Conservation (phyloP, 2,888 invertebrate species). For the Caenorhabditis auriculariae region DNA sequence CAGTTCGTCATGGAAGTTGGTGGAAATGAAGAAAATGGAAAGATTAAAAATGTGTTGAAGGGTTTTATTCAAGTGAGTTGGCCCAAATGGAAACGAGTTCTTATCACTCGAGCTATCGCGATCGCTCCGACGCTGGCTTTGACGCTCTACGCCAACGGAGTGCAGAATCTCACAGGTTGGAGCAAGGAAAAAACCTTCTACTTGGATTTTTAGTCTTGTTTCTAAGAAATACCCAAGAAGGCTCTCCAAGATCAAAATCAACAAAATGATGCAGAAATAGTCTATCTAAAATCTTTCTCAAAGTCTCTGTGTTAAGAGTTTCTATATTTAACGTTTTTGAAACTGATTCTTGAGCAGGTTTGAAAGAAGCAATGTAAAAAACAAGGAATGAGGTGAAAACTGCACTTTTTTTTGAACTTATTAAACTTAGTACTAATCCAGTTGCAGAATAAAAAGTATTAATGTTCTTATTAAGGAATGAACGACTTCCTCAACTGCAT, state of each 20-base stretch:
- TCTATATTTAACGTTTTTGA: no score
- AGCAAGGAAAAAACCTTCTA: no score
- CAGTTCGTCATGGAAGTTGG: constrained; percentile 61
- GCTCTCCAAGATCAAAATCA: background rate
- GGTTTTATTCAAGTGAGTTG: constrained; percentile 82
- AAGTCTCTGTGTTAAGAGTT: no score
- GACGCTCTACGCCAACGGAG: constrained; percentile 63
- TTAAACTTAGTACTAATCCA: no score
- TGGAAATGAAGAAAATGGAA: background rate
- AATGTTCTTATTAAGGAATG: constrained; percentile 71
- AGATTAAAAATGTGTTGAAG: constrained; percentile 55
- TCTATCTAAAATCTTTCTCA: background rate
- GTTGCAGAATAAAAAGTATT: no score
- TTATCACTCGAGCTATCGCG: constrained; percentile 81
- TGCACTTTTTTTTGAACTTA: no score
- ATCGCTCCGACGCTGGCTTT: constrained; percentile 71
- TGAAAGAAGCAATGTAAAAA: no score
- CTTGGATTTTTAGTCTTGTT: background rate
- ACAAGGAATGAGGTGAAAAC: background rate
- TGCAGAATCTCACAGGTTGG: constrained; percentile 55
- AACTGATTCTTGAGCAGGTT: no score
- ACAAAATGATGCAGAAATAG: no score
- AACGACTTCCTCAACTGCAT: constrained; percentile 78
- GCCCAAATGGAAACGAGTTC: constrained; percentile 83
- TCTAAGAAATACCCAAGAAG: background rate